Evolutionary conservation across 1,140 invertebrate genomes (phyloP).

Genomic region (Portunus trituberculatus): DNA sequence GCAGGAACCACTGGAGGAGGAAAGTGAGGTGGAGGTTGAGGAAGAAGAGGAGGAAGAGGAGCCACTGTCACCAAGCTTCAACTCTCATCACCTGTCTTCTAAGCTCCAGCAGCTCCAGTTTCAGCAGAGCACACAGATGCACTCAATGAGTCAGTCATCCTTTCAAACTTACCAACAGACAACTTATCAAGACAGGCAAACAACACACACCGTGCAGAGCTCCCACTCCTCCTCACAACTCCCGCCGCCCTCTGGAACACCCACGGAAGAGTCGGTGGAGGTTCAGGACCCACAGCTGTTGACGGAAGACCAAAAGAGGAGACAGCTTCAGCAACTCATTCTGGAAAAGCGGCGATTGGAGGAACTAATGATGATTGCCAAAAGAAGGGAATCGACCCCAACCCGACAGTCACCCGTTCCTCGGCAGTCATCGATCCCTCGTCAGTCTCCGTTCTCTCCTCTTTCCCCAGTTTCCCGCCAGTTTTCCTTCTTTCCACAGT

Average conservation of each 20-base stretch:
- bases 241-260: neutral
- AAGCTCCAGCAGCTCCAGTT: slow-evolving; percentile 61
- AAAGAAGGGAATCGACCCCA: slow-evolving; percentile 63
- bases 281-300: slow-evolving; percentile 62
- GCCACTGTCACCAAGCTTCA: slow-evolving; percentile 23
- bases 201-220: slow-evolving; percentile 7
- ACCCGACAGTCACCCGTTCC: slow-evolving; percentile 32
- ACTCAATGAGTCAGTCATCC: slow-evolving; percentile 41
- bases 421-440: neutral
- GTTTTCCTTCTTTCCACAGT: neutral
- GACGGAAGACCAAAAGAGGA: slow-evolving; percentile 71
- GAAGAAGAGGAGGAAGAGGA: neutral
- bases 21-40: neutral
- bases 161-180: slow-evolving; percentile 45
- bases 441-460: neutral
- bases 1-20: too few relatives aligned
- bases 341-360: slow-evolving; percentile 75
- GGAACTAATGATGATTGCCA: slow-evolving; percentile 77
- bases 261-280: slow-evolving; percentile 56
- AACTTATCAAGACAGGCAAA: slow-evolving; percentile 11
- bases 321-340: slow-evolving; percentile 75
- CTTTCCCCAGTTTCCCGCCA: neutral
- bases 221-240: slow-evolving; percentile 56
- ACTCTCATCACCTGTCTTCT: slow-evolving; percentile 58
- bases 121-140: slow-evolving; percentile 39